Percentiles rank a stretch among this genome's conserved stretches.
Evolutionary conservation across 2,797 vertebrate genomes (phyloP).

Genomic region (Sebastiscus albofasciatus): DNA sequence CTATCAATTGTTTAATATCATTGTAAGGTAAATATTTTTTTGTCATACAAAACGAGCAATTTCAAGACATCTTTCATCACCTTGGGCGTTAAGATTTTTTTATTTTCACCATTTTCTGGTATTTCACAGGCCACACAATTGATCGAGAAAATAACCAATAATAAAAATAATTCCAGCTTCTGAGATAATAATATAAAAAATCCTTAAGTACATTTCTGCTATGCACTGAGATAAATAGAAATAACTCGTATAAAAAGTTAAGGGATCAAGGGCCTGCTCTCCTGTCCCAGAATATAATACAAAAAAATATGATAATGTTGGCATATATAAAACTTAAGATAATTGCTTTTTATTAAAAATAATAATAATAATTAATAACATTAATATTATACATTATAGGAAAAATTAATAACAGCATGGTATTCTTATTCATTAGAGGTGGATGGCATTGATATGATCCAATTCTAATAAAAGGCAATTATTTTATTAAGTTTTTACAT

Average conservation of each 20-base stretch:
- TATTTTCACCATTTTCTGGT: background rate
- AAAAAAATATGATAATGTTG: background rate
- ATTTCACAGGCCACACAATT: background rate
- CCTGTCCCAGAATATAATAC: no score
- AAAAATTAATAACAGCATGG: no score
- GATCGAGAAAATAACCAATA: background rate
- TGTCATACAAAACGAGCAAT: background rate
- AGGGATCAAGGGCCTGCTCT: no score
- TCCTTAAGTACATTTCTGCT: background rate
- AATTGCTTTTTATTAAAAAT: no score
- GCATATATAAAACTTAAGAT: no score
- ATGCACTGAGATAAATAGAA: no score
- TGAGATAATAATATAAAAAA: background rate
- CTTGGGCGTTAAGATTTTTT: background rate
- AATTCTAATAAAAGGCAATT: no score
- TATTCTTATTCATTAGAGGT: no score
- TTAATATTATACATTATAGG: no score
- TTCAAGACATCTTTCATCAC: background rate
- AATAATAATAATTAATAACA: no score
- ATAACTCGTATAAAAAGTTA: accelerated
- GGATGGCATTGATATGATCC: no score
- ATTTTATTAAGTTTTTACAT: no score
- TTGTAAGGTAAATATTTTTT: background rate
- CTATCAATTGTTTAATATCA: background rate
- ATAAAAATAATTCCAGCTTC: background rate